Evolutionary conservation across 2,888 invertebrate genomes (phyloP).

Genomic region (Epiblema foenella): DNA sequence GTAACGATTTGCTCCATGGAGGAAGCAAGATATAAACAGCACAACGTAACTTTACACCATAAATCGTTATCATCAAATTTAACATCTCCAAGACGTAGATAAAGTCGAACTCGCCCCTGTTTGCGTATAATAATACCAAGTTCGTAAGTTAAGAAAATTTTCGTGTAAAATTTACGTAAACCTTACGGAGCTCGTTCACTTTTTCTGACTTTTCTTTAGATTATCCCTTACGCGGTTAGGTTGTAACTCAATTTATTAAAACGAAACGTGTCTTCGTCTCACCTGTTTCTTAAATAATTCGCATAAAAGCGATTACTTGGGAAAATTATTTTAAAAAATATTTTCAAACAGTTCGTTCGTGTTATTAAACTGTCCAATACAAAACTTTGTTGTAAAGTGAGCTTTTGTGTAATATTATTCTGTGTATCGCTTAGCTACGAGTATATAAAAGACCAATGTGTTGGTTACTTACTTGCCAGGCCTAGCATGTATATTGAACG

Average conservation of each 20-base stretch:
- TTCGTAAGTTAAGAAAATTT: conserved; percentile 74
- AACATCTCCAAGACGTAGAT: conserved; percentile 63
- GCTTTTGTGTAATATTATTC: too few relatives aligned
- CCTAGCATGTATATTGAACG: too few relatives aligned
- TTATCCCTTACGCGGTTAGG: conserved; percentile 63
- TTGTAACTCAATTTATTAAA: conserved; percentile 68
- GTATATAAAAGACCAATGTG: too few relatives aligned
- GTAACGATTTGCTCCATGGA: conserved; percentile 26
- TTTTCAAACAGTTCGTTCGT: conserved; percentile 1
- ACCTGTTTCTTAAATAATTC: conserved; percentile 47
- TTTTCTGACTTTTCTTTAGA: conserved; percentile 70
- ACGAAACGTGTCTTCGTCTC: conserved; percentile 48
- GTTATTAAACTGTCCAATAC: conserved; percentile 12
- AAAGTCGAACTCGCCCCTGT: conserved; percentile 58
- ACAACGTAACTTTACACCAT: conserved; percentile 42
- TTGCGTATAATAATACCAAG: conserved; percentile 77
- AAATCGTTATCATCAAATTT: conserved; percentile 49
- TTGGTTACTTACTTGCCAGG: too few relatives aligned
- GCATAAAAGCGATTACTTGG: conserved; percentile 18
- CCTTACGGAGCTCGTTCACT: conserved; percentile 70
- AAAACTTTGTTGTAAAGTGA: conserved; percentile 21
- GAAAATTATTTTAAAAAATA: conserved; percentile 11
- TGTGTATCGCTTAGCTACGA: too few relatives aligned
- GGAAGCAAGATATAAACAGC: conserved; percentile 42
- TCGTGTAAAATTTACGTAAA: conserved; percentile 80